Conservation (phyloP, 1,140 invertebrate genomes). For the Drosophila orena region DNA sequence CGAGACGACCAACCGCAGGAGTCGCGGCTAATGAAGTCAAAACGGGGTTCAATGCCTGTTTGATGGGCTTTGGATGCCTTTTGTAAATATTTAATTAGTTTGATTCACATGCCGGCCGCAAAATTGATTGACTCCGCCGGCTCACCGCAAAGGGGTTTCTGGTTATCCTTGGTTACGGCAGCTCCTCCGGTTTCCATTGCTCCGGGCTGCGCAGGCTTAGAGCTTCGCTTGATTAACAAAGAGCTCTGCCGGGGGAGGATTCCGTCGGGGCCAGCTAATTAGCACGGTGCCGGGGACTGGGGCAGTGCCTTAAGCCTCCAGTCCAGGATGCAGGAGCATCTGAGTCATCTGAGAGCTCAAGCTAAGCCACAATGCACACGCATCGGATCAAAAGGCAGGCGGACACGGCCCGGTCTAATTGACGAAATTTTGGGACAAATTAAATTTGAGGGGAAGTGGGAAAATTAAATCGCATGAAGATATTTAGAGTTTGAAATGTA, state of each 20-base stretch:
- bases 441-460: background rate
- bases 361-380: constrained; percentile 10
- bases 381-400: constrained; percentile 16
- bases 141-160: constrained; percentile 11
- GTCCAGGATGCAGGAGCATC: constrained; percentile 22
- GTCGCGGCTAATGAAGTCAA: constrained; percentile 53
- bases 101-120: constrained; percentile 61
- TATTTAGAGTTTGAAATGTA: too few relatives aligned
- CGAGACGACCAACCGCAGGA: constrained; percentile 16
- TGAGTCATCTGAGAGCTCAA: constrained; percentile 13
- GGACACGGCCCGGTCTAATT: constrained; percentile 6
- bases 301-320: constrained; percentile 15
- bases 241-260: background rate
- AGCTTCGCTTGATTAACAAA: constrained; percentile 39
- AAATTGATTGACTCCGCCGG: constrained; percentile 47
- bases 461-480: background rate
- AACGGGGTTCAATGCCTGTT: constrained; percentile 24
- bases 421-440: background rate
- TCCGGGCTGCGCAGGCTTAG: background rate
- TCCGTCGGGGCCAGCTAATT: constrained; percentile 29
- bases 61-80: constrained; percentile 31
- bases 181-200: constrained; percentile 4
- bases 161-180: constrained; percentile 2
- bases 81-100: constrained; percentile 80
- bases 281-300: constrained; percentile 22